phyloP scores from a whole-genome alignment of 2,888 invertebrate genomes.

The Hypomecis punctinalis region DNA sequence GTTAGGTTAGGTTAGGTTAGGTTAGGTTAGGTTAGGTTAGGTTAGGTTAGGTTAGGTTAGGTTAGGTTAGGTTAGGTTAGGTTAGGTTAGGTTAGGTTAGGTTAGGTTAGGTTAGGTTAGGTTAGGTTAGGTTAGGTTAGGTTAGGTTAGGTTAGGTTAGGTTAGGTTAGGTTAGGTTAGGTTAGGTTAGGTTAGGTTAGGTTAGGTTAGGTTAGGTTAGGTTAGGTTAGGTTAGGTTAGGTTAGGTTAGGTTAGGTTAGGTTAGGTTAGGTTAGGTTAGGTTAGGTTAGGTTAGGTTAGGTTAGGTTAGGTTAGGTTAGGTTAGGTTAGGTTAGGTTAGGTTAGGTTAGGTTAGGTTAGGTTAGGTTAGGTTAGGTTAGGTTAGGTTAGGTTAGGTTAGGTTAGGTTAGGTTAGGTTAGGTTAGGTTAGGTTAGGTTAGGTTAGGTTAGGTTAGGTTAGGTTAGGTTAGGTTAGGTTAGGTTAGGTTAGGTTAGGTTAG shows the following conservation, averaged over 20 bases:
- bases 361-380: slow-evolving; percentile 38
- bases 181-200: slow-evolving; percentile 35
- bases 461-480: too few species aligned
- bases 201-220: slow-evolving; percentile 31
- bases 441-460: too few species aligned
- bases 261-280: slow-evolving; percentile 37
- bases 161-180: slow-evolving; percentile 37
- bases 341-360: slow-evolving; percentile 39
- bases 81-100: slow-evolving; percentile 48
- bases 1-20: slow-evolving; percentile 35
- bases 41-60: slow-evolving; percentile 40
- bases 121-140: slow-evolving; percentile 40
- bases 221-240: slow-evolving; percentile 37
- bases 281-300: slow-evolving; percentile 33
- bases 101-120: slow-evolving; percentile 37
- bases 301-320: too few species aligned
- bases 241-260: slow-evolving; percentile 36
- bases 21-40: slow-evolving; percentile 32
- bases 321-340: slow-evolving; percentile 33
- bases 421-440: slow-evolving; percentile 36
- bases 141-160: slow-evolving; percentile 34
- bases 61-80: slow-evolving; percentile 42
- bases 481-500: slow-evolving; percentile 31
- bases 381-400: slow-evolving; percentile 38
- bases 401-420: slow-evolving; percentile 36